Evolutionary conservation across 2,113 vertebrate genomes (phyloP), one percentile per base, ranked within the genome.

Genomic region (Grus americana): DNA sequence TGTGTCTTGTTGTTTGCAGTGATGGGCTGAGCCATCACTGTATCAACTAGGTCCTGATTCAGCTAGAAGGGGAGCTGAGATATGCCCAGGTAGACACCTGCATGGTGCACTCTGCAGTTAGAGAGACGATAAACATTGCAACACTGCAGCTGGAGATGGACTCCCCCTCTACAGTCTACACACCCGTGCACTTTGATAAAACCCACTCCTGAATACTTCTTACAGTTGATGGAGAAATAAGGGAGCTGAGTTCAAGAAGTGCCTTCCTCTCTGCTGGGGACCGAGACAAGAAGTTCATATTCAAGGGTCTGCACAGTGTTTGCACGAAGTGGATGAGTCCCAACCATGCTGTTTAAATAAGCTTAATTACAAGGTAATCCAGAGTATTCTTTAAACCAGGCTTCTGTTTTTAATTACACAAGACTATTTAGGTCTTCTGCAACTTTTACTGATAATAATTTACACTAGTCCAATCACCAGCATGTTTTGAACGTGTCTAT

Each of bases 41-140:
- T 32, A 4, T 18, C 0, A 0, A 4, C 8, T 8, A 23, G 30
- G 27, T 40, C 52, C 11, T 11, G 38, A 20, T 49, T 54, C 82
- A n/a, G 30, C 22, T 32, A 18, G 63, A 57, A 46, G 27, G 4
- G 7, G 22, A 70, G n/a, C 79, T 74, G 70, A 34, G 68, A 23
- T 34, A 30, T 2, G 14, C 49, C 2, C 3, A 36, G 66, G 4
- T 14, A 12, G 29, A 16, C 9, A 10, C 30, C 42, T 47, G 14
- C 18, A 16, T 22, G n/a, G 52, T 7, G 21, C 24, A 14, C 22
- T 36, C 38, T 1, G 0, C 20, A 24, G 58, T 36, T 27, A 74
- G 63, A 18, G 15, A 38, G 22, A 62, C 65, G 19, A 17, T 9
- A 13, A 73, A 19, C 46, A 19, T 15, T 32, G 36, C 66, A 47